Conservation (phyloP, 2,888 invertebrate genomes). For the Eupithecia tripunctaria region DNA sequence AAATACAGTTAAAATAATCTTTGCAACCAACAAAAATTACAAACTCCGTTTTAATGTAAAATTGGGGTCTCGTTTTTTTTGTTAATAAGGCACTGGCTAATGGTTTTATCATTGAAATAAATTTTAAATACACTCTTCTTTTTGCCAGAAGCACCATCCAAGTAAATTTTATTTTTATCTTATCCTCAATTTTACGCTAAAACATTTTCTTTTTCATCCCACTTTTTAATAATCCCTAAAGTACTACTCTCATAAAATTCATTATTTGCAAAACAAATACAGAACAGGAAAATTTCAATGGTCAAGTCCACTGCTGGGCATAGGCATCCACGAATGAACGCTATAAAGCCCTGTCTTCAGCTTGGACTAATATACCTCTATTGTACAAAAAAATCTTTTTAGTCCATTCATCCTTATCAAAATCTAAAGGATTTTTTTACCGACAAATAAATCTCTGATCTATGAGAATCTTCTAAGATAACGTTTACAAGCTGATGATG, state of each 20-base stretch:
- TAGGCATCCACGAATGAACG: too few relatives aligned
- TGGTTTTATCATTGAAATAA: background rate
- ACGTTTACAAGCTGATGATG: too few relatives aligned
- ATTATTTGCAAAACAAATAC: background rate
- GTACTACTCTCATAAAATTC: constrained; percentile 2
- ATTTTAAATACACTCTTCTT: too few relatives aligned
- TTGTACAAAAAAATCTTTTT: background rate
- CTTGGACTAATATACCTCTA: background rate
- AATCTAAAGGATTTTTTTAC: background rate
- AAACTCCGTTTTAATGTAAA: constrained; percentile 11
- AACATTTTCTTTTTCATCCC: background rate
- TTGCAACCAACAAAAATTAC: constrained; percentile 26
- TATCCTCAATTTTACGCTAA: background rate
- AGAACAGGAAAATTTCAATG: too few relatives aligned
- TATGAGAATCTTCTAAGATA: background rate
- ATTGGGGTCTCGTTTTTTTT: background rate
- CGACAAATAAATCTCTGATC: background rate
- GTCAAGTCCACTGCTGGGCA: too few relatives aligned
- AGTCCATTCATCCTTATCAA: background rate
- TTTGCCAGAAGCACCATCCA: background rate
- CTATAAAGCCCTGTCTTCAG: too few relatives aligned
- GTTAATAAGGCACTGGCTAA: constrained; percentile 4
- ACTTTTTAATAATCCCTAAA: background rate
- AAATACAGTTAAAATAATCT: constrained; percentile 23
- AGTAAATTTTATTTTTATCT: background rate